Evolutionary conservation across 2,113 vertebrate genomes (phyloP), one percentile per base, ranked within the genome.

Genomic region (Anoplopoma fimbria): DNA sequence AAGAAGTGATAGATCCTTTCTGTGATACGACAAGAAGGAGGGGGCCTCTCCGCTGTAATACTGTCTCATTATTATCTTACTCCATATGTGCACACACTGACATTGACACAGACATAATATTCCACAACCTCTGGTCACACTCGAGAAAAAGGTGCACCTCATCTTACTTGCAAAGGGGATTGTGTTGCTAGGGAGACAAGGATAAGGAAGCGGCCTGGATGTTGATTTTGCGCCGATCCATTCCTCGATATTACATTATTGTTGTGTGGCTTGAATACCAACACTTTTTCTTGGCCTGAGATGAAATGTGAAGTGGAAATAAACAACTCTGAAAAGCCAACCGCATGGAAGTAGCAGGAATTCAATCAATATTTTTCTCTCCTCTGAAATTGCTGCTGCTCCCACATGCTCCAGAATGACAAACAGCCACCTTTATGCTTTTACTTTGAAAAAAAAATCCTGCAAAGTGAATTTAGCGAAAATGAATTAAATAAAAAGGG

Each of bases 111-210:
- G 73, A 75, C 70, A 87, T 69, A 69, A 84, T 72, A 75, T 68
- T 70, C 40, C 21, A 69, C 60, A 73, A 58, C 65, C 84, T 86
- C 85, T 73, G 69, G 90, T 75, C 31, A 82, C 60, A 75, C 69
- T 82, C 72, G 67, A 82, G 23, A 87, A 71, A 13, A 75, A 89
- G 79, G 84, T 78, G 79, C 62, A 71, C 82, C 88, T 94, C 84
- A 91, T 92, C 77, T 89, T 61, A 83, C 79, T 91, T 90, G 91
- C 87, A 92, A 84, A 86, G 74, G 65, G 79, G 80, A 53, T 76
- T 67, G 77, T 79, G 93, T 94, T 95, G 93, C 94, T 93, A 94
- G 69, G 92, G 94, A 91, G 93, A 95, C 92, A 25, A 60, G 72
- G 73, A 81, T 64, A 85, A 79, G 81, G 76, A 87, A 87, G 78